Evolutionary conservation across 1,140 invertebrate species (phyloP), one percentile per base, ranked within the genome.

Genomic region (Caenorhabditis elegans): DNA sequence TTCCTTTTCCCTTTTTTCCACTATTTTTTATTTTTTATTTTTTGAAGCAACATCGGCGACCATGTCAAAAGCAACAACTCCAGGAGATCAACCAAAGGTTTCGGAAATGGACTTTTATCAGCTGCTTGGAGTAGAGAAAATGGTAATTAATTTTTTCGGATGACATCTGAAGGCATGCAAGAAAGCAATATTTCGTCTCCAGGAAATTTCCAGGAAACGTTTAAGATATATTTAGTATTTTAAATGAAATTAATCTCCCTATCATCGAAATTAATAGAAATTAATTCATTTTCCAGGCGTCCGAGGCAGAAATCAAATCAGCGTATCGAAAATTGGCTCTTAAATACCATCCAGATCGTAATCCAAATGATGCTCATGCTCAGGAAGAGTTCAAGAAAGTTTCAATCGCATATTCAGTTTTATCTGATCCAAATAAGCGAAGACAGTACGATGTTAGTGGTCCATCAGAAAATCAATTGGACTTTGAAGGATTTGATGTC

Each of bases 251-350:
- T 5, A 1, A 51, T 51, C 17, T 48, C 47, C 13, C 10, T n/a
- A n/a, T n/a, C n/a, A n/a, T n/a, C n/a, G n/a, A n/a, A n/a, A n/a
- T n/a, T n/a, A n/a, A n/a, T n/a, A n/a, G n/a, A n/a, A n/a, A n/a
- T n/a, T n/a, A n/a, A n/a, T n/a, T n/a, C 39, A 70, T 39, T 13
- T 70, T 70, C 17, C 19, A 70, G 60, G 95, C 94, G 0, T 92
- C 91, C 77, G 92, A 93, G 70, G 92, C 94, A 43, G 95, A 96
- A 81, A 93, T 98, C 47, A 98, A 98, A 90, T 94, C 94, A 87
- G 92, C 95, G 0, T 98, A 98, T 88, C 92, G 95, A 83, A 96
- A 95, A 90, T 89, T 96, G 75, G 96, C 96, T 0, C 88, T 86
- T 24, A 87, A 85, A 79, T 87, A 88, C 79, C 87, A 88, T 82